Conservation (phyloP, 2,888 invertebrate species). For the Pristionchus maxplancki region DNA sequence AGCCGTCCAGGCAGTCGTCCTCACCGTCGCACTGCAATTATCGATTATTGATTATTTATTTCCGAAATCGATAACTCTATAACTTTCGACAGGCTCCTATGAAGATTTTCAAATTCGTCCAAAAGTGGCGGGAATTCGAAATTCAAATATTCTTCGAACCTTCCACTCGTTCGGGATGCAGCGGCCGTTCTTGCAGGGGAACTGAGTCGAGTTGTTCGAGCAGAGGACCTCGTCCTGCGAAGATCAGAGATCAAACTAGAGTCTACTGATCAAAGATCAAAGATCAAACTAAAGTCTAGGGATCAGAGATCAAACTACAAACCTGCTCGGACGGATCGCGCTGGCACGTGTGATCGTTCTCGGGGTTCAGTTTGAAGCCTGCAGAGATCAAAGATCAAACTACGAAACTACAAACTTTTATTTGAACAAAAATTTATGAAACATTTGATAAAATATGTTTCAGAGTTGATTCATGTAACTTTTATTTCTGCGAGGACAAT, state of each 20-base stretch:
- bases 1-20: conserved; percentile 92
- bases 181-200: conserved; percentile 89
- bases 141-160: conserved; percentile 6
- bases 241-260: not conserved
- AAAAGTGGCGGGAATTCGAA: not conserved
- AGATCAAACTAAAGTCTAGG: conserved; percentile 10
- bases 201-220: conserved; percentile 72
- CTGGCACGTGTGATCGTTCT: conserved; percentile 71
- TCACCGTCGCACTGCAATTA: conserved; percentile 90
- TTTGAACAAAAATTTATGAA: not conserved
- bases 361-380: conserved; percentile 71
- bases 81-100: not conserved
- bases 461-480: no score
- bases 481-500: no score
- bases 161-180: conserved; percentile 83
- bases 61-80: not conserved
- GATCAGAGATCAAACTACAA: not conserved
- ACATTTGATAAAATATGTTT: not conserved
- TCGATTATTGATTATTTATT: not conserved
- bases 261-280: not conserved
- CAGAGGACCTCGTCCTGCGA: conserved; percentile 59
- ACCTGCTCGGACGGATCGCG: conserved; percentile 67
- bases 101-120: not conserved
- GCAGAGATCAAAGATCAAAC: conserved; percentile 38
- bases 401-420: not conserved